A percentile compares a stretch with the other conserved stretches of the same genome.
Evolutionary conservation across 1,140 invertebrate genomes (phyloP).

Genomic region (Choristoneura fumiferana): DNA sequence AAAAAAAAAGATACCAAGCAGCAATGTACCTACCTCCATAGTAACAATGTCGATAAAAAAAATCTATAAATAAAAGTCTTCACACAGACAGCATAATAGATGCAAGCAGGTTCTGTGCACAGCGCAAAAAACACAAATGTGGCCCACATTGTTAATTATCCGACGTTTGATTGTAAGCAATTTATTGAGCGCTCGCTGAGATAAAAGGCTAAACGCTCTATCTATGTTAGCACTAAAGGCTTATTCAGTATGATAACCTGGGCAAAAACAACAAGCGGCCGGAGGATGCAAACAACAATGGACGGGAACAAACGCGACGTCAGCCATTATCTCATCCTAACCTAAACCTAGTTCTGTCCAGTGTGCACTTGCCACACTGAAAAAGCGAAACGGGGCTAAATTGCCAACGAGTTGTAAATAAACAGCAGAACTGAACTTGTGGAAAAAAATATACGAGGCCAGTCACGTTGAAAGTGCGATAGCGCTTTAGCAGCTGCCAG

Average conservation of each 20-base stretch:
- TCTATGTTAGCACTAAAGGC: conserved; percentile 48
- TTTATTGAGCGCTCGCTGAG: conserved; percentile 21
- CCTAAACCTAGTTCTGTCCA: conserved; percentile 53
- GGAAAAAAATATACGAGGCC: conserved; percentile 23
- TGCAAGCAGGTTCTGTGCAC: too few relatives aligned
- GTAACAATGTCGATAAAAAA: too few relatives aligned
- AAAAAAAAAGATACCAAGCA: too few relatives aligned
- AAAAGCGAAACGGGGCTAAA: conserved; percentile 44
- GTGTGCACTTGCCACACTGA: conserved; percentile 27
- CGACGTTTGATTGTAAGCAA: conserved; percentile 8
- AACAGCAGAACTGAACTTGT: conserved; percentile 21
- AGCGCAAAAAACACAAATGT: conserved; percentile 1
- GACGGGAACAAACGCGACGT: conserved; percentile 42
- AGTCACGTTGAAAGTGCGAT: conserved; percentile 27
- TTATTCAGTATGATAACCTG: conserved; percentile 46
- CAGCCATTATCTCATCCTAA: conserved; percentile 57
- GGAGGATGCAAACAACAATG: conserved; percentile 48
- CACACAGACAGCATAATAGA: too few relatives aligned
- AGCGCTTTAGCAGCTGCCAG: conserved; percentile 5
- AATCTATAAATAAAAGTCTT: too few relatives aligned
- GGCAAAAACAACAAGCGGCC: conserved; percentile 29
- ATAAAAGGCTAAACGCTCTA: conserved; percentile 38
- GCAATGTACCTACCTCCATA: too few relatives aligned
- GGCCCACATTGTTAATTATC: conserved; percentile 8
- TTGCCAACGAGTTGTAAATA: conserved; percentile 34